A percentile compares a stretch with the other conserved stretches of the same genome.
Conservation (phyloP, 2,113 vertebrate species). For the Channa argus region DNA sequence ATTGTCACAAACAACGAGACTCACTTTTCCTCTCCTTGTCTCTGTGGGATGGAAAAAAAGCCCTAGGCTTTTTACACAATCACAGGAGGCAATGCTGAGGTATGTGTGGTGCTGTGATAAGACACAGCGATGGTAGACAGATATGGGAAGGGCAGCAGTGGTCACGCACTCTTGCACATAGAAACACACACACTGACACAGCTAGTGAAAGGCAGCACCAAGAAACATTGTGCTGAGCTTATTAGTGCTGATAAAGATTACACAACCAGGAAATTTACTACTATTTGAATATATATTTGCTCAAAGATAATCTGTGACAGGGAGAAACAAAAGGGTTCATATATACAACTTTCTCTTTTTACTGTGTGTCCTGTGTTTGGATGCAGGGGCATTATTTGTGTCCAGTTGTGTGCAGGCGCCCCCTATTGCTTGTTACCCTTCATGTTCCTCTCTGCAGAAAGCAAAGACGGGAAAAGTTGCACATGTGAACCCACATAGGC, state of each 20-base stretch:
- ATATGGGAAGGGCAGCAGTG: conserved; percentile 74
- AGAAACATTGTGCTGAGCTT: conserved; percentile 29
- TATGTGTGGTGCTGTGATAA: conserved; percentile 79
- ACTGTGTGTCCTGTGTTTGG: conserved; percentile 40
- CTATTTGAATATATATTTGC: conserved; percentile 49
- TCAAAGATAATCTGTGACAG: conserved; percentile 23
- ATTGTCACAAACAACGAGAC: conserved; percentile 77
- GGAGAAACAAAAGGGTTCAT: conserved; percentile 26
- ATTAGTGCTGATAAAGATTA: conserved; percentile 29
- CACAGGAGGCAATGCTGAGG: conserved; percentile 79
- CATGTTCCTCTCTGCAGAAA: conserved; percentile 43
- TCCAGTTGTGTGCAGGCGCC: conserved; percentile 85
- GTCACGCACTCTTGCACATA: conserved; percentile 53
- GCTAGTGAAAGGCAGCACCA: conserved; percentile 27
- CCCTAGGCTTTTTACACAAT: conserved; percentile 78
- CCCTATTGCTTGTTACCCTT: conserved; percentile 83
- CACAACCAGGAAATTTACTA: conserved; percentile 27
- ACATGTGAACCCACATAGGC: neutral
- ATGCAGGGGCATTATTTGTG: conserved; percentile 33
- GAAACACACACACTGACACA: conserved; percentile 29
- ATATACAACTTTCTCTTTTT: conserved; percentile 27
- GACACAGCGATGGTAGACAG: conserved; percentile 78
- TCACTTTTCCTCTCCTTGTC: conserved; percentile 79
- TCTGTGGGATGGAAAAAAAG: conserved; percentile 63
- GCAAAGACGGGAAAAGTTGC: conserved; percentile 40